Evolutionary conservation across 2,797 vertebrate species (phyloP).

Genomic region (Lagorchestes hirsutus): DNA sequence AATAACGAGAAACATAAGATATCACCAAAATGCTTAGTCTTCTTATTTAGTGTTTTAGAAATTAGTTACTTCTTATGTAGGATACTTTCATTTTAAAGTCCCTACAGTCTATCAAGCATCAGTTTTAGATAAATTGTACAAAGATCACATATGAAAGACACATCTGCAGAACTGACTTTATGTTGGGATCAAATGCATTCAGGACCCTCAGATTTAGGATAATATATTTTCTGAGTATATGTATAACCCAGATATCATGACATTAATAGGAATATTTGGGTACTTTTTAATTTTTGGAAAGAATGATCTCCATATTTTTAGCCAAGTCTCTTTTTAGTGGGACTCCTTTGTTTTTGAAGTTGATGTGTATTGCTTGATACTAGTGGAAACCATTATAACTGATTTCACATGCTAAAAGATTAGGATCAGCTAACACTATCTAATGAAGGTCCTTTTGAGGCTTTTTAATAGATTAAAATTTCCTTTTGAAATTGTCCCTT

Average conservation of each 20-base stretch:
- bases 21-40: not conserved
- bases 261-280: constrained; percentile 51
- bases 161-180: not conserved
- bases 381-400: constrained; percentile 41
- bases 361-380: constrained; percentile 36
- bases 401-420: constrained; percentile 47
- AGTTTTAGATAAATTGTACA: not conserved
- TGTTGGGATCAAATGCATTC: not conserved
- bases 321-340: constrained; percentile 13
- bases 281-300: constrained; percentile 68
- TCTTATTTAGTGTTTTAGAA: not conserved
- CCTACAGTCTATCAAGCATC: not conserved
- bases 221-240: constrained; percentile 53
- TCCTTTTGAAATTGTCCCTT: constrained; percentile 1
- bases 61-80: not conserved
- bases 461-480: constrained; percentile 53
- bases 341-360: constrained; percentile 65
- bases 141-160: not conserved
- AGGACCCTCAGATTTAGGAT: constrained; percentile 31
- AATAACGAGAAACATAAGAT: not conserved
- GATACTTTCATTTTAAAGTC: not conserved
- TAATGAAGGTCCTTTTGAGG: constrained; percentile 15
- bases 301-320: constrained; percentile 60
- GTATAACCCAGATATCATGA: constrained; percentile 41
- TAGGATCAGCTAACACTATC: not conserved